phyloP scores from a whole-genome alignment of 1,140 invertebrate species.

The Trichoplusia ni region DNA sequence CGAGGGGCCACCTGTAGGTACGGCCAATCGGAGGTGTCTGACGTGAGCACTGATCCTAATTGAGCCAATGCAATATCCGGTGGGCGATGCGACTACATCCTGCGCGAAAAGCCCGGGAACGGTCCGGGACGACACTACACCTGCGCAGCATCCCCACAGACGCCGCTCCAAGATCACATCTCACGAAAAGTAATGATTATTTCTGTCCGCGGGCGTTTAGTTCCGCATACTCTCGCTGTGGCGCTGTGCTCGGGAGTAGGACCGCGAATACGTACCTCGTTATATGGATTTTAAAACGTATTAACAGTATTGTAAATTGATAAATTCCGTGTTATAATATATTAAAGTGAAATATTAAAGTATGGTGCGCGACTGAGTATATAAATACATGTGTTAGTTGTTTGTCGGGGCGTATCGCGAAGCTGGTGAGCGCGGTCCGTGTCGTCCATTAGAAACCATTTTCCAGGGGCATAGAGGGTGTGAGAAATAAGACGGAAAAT shows the following conservation, averaged over 20 bases:
- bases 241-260: conserved; percentile 65
- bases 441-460: conserved; percentile 32
- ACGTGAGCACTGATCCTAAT: conserved; percentile 58
- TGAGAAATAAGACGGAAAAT: conserved; percentile 16
- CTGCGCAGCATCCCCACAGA: conserved; percentile 72
- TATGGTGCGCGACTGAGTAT: not conserved
- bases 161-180: conserved; percentile 75
- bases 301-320: conserved; percentile 70
- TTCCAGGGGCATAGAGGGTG: conserved; percentile 28
- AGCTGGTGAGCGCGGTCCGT: conserved; percentile 1
- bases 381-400: conserved; percentile 30
- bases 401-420: conserved; percentile 1
- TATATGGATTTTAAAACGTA: conserved; percentile 72
- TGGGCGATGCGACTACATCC: conserved; percentile 63
- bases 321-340: conserved; percentile 60
- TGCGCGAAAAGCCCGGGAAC: conserved; percentile 79
- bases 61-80: conserved; percentile 69
- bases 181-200: conserved; percentile 81
- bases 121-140: conserved; percentile 54
- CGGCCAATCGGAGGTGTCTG: conserved; percentile 54
- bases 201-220: conserved; percentile 73
- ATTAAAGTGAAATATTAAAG: conserved; percentile 37
- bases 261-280: conserved; percentile 64
- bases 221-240: conserved; percentile 70
- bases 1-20: not conserved